Evolutionary conservation across 2,888 invertebrate species (phyloP), one percentile per base, ranked within the genome.

Genomic region (Polydrusus tereticollis): DNA sequence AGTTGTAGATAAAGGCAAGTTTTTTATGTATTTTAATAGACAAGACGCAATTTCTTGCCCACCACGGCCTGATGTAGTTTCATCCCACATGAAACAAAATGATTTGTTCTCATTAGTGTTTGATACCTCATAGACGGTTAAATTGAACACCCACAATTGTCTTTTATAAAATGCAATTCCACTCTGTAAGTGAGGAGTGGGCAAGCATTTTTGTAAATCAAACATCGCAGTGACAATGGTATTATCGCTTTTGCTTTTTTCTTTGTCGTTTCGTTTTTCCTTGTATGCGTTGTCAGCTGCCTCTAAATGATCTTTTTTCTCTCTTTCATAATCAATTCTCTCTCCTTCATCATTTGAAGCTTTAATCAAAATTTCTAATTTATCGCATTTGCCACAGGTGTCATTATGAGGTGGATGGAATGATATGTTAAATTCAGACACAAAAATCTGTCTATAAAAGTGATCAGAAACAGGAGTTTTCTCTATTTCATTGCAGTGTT

Each of bases 31-130:
- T 16, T 66, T 29, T 10, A 7, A 12, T 3, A 66, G 38, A 20
- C 66, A 66, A 36, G 66, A 66, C 7, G 66, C 57, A 38, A 66
- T 66, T 57, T 66, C 55, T 38, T 66, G 66, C 18, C 66, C 66
- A 12, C 66, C 66, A 14, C 66, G 33, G 21, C 66, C 41, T n/a
- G 36, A n/a, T 12, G 29, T 50, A 8, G 63, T 36, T 66, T 57
- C 66, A 43, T 66, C 43, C 52, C 55, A 66, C 20, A 55, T 57
- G 38, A 36, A 57, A 57, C 66, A 66, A 36, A 36, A 36, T 36
- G 36, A 29, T 29, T 29, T 29, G 29, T n/a, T n/a, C n/a, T n/a
- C n/a, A n/a, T n/a, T n/a, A n/a, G n/a, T n/a, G n/a, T n/a, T n/a
- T n/a, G n/a, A 29, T 29, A 29, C 29, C 29, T 29, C 29, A 29